A percentile compares a stretch with the other conserved stretches of the same genome.
Evolutionary conservation across 2,113 vertebrate species (phyloP).

Genomic region (Pandion haliaetus): DNA sequence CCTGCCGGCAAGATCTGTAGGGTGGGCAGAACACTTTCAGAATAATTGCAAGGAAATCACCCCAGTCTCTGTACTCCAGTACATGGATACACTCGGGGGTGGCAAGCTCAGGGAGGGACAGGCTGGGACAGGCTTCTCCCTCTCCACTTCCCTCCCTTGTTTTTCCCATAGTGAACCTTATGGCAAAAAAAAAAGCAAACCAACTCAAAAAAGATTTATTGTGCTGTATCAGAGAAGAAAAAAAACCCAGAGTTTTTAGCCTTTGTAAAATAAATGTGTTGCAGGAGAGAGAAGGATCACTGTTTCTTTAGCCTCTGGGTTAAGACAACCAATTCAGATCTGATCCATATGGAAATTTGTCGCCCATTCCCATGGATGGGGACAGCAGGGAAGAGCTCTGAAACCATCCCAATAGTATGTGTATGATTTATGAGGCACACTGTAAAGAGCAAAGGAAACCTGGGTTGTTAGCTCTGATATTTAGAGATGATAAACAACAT

Average conservation of each 20-base stretch:
- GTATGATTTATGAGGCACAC: neutral
- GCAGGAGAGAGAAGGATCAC: neutral
- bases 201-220: neutral
- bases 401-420: neutral
- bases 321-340: neutral
- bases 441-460: conserved; percentile 20
- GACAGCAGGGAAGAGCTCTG: neutral
- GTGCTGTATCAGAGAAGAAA: neutral
- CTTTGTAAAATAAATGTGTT: neutral
- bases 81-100: accelerated
- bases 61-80: neutral
- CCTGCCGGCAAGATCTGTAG: neutral
- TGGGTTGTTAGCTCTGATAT: conserved; percentile 19
- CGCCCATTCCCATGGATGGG: neutral
- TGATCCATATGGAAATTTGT: neutral
- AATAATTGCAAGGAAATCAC: neutral
- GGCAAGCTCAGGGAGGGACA: neutral
- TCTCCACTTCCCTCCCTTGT: neutral
- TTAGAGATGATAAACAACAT: conserved; percentile 31
- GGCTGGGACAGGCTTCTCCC: neutral
- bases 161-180: neutral
- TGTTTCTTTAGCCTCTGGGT: neutral
- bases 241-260: neutral
- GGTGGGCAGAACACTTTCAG: accelerated
- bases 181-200: accelerated